A percentile compares a stretch with the other conserved stretches of the same genome.
phyloP scores from a whole-genome alignment of 1,140 invertebrate genomes.

The Drosophila azteca region DNA sequence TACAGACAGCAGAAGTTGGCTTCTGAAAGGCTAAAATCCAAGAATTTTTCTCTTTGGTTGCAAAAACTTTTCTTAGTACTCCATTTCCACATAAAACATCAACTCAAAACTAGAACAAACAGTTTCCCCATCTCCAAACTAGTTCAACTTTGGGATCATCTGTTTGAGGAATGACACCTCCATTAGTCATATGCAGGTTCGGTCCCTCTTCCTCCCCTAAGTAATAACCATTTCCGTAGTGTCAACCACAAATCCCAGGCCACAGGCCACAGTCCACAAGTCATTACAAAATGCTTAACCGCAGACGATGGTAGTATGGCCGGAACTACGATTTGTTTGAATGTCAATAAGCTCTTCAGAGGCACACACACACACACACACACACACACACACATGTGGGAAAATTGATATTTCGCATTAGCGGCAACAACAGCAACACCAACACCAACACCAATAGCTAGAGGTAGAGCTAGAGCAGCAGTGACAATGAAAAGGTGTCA shows the following conservation, averaged over 20 bases:
- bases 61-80: too few relatives aligned
- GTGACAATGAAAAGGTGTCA: constrained; percentile 65
- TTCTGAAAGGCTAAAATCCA: background rate
- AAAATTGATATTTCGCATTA: constrained; percentile 77
- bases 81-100: background rate
- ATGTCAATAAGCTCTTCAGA: constrained; percentile 58
- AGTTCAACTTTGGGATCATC: too few relatives aligned
- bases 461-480: too few relatives aligned
- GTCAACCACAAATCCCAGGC: constrained; percentile 41
- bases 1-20: constrained; percentile 11
- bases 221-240: constrained; percentile 43
- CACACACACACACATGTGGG: constrained; percentile 47
- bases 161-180: too few relatives aligned
- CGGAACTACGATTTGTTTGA: constrained; percentile 74
- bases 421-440: constrained; percentile 37
- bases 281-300: constrained; percentile 36
- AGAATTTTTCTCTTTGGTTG: too few relatives aligned
- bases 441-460: constrained; percentile 5
- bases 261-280: constrained; percentile 38
- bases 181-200: background rate
- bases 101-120: too few relatives aligned
- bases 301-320: constrained; percentile 31
- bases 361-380: constrained; percentile 34
- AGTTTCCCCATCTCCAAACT: too few relatives aligned
- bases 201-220: constrained; percentile 11